These are phyloP conservation scores for Watsonalla binaria DNA, from an alignment of 2,888 invertebrate genomes.

Conservation along the genomic window DNA sequence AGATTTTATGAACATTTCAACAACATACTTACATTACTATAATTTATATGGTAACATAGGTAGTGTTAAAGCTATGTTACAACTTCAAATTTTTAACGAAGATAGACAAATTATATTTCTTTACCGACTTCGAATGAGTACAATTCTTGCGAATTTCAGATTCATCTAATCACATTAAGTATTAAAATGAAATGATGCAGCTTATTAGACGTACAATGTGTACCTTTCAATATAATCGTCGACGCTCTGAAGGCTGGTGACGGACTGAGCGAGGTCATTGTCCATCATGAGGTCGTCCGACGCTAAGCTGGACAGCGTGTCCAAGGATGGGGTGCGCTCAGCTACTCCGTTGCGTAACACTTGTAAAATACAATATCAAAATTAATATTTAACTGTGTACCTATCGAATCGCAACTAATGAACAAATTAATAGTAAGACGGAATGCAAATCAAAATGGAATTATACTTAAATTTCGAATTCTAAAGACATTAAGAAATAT, in stretches of 20 bases:
- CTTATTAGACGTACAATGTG: neutral
- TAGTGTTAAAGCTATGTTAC: neutral
- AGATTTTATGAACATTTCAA: too few species aligned
- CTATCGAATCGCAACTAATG: too few species aligned
- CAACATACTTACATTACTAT: too few species aligned
- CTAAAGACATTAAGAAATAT: too few species aligned
- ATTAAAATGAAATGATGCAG: too few species aligned
- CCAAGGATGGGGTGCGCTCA: conserved; percentile 84
- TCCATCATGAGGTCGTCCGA: conserved; percentile 94
- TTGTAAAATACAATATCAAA: conserved; percentile 5
- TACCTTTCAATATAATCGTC: conserved; percentile 79
- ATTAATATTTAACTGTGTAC: neutral
- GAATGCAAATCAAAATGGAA: too few species aligned
- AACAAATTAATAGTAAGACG: too few species aligned
- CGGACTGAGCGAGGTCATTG: conserved; percentile 83
- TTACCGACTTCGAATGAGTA: too few species aligned
- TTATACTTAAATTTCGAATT: too few species aligned
- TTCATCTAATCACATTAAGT: too few species aligned
- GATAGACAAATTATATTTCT: neutral
- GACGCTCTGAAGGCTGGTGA: conserved; percentile 77
- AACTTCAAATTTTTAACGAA: neutral
- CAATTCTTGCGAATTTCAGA: too few species aligned
- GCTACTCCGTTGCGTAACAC: conserved; percentile 62
- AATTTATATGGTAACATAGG: too few species aligned
- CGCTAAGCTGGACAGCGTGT: conserved; percentile 91